Conservation (phyloP, 2,797 vertebrate genomes). For the Scleropages formosus region DNA sequence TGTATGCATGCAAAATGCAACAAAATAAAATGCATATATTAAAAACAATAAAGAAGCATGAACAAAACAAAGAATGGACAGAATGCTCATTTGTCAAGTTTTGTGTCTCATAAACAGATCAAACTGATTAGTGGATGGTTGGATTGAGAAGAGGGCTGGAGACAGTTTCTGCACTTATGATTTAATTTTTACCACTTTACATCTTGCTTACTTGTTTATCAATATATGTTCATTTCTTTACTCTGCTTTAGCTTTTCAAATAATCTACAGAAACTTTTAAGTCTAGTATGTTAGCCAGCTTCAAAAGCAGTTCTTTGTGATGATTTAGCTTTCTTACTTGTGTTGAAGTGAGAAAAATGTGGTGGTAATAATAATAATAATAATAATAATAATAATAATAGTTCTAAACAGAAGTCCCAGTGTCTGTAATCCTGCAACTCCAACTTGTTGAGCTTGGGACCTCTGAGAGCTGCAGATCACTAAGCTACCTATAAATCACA, state of each 20-base stretch:
- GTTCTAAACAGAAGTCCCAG: no score
- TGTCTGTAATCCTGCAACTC: no score
- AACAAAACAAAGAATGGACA: no score
- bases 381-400: no score
- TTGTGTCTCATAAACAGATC: not conserved
- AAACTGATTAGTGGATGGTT: not conserved
- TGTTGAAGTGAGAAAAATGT: not conserved
- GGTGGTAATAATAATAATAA: no score
- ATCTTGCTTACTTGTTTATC: constrained; percentile 11
- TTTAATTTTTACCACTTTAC: constrained; percentile 14
- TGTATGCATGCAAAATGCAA: not conserved
- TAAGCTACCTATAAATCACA: constrained; percentile 76
- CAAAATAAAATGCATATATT: not conserved
- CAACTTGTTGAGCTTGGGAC: no score
- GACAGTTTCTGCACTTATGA: not conserved
- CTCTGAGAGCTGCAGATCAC: no score
- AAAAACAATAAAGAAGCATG: not conserved
- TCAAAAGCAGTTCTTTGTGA: constrained; percentile 6
- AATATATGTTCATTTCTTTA: not conserved
- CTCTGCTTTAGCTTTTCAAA: not conserved
- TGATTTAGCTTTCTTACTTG: constrained; percentile 1
- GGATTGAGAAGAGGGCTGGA: not conserved
- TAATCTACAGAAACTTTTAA: not conserved
- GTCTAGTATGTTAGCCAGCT: constrained; percentile 4
- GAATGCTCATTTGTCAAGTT: no score